Evolutionary conservation across 1,140 invertebrate species (phyloP), one percentile per base, ranked within the genome.

Genomic region (Stenopsyche tienmushanensis): DNA sequence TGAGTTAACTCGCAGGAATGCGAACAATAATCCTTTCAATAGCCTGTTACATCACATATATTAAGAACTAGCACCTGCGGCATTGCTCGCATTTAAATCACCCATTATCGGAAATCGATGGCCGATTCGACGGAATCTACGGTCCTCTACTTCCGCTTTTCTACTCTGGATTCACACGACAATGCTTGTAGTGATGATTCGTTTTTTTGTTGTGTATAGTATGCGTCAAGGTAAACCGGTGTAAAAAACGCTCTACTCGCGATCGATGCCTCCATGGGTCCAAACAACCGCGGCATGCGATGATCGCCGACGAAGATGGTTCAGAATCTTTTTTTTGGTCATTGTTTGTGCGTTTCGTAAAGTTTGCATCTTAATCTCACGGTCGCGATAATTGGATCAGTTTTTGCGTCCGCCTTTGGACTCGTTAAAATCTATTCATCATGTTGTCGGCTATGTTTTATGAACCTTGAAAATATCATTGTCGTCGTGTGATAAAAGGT

Each of bases 181-280:
- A 66, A 69, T 66, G 64, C 39, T 23, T 50, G 54, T 65, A 59
- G 50, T 44, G 63, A 66, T 69, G 58, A 66, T 57, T 69, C 57
- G 10, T 25, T 55, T 59, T 64, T 66, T 65, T 25, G 50, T 44
- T 68, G 41, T 47, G 34, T 54, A 49, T 68, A 20, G 44, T 47
- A 21, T 20, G 41, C 44, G 63, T 66, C 64, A 69, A 69, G 67
- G 67, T 64, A 29, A 69, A 66, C 67, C 55, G 45, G 63, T 69
- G 13, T 34, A 34, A 45, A 24, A 49, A 57, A 41, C 45, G 53
- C 50, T 44, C 17, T 20, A 54, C 58, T 62, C 52, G 55, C 47
- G 21, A 69, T 62, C 67, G 42, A 69, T 63, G 62, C 34, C 21
- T 45, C 21, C 21, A 21, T 23, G 5, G 29, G 17, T 34, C 23